A percentile compares a stretch with the other conserved stretches of the same genome.
Conservation (phyloP, 2,888 invertebrate species). For the Drosophila recens region DNA sequence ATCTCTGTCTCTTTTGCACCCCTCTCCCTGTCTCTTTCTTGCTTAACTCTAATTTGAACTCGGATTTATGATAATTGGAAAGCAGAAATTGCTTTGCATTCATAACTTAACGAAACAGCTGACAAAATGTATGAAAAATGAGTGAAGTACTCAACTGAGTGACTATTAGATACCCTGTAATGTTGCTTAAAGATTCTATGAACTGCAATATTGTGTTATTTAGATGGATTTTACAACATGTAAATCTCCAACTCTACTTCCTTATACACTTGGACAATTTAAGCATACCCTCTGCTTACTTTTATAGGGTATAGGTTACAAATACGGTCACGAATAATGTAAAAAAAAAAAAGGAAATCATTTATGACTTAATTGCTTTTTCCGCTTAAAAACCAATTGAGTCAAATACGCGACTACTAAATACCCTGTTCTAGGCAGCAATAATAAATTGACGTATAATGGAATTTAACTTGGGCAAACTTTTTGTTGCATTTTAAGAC, state of each 20-base stretch:
- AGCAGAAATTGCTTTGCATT: slow-evolving; percentile 4
- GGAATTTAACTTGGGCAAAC: too few species aligned
- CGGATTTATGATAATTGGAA: slow-evolving; percentile 16
- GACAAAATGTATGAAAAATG: slow-evolving; percentile 3
- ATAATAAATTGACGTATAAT: too few species aligned
- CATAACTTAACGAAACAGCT: neutral
- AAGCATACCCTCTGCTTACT: neutral
- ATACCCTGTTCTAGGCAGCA: slow-evolving; percentile 8
- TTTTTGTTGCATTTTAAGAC: too few species aligned
- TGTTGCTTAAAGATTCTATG: neutral
- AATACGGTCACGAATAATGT: neutral
- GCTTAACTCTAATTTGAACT: neutral
- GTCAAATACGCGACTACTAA: neutral
- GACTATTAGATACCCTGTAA: slow-evolving; percentile 4
- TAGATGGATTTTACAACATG: neutral
- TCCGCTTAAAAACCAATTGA: slow-evolving; percentile 1
- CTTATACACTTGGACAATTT: neutral
- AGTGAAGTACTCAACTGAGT: neutral
- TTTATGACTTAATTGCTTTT: slow-evolving; percentile 25
- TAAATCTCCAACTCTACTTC: neutral
- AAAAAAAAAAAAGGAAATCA: slow-evolving; percentile 8
- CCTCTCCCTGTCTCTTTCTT: neutral
- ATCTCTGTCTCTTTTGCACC: neutral
- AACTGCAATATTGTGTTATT: neutral
- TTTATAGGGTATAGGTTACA: neutral